Base-by-base conservation (phyloP, 1,140 invertebrate species). In the Drosophila sulfurigaster region DNA sequence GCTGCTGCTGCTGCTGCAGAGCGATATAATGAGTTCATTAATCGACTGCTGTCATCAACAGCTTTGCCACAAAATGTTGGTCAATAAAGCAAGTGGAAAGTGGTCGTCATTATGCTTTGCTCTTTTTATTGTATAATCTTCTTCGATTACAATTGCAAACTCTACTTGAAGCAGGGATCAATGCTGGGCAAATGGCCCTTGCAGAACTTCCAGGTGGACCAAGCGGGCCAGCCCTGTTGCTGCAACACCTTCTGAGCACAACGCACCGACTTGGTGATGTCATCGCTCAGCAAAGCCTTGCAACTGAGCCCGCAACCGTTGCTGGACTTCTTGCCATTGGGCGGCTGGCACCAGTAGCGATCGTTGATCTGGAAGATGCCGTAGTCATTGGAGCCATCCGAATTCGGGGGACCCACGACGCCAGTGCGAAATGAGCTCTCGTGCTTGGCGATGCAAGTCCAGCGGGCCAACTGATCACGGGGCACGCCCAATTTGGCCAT, bases 321-420 rank as follows among this genome's bases (percentile, higher is more conserved):
- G 48, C 75, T 72, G 7, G 78, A 81, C 30, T 51, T 30, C 5
- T 68, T 43, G 43, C 69, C 77, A 25, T 45, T 60, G 0, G 65
- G 7, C 6, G 73, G 73, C 49, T 74, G 77, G 57, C 91, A 91
- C 91, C 91, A 92, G 30, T 80, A 90, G 5, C 64, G 62, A 60
- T 81, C 70, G 45, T 91, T 92, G 46, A 91, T 85, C 59, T 91
- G 85, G 64, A 91, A 91, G 25, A 87, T 78, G 6, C 90, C 85
- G 54, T 81, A 88, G 68, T 91, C 89, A 1, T 74, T 45, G 51
- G 77, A 82, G 41, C 78, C 81, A 56, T 91, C 78, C 5, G 13
- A 15, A 20, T 91, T 91, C 11, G 52, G 1, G 1, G 73, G 69
- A 13, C 86, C 83, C 30, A 80, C 73, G 5, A 72, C 70, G 15